A percentile compares a stretch with the other conserved stretches of the same genome.
Conservation (phyloP, 2,797 vertebrate species). For the Rousettus madagascariensis region DNA sequence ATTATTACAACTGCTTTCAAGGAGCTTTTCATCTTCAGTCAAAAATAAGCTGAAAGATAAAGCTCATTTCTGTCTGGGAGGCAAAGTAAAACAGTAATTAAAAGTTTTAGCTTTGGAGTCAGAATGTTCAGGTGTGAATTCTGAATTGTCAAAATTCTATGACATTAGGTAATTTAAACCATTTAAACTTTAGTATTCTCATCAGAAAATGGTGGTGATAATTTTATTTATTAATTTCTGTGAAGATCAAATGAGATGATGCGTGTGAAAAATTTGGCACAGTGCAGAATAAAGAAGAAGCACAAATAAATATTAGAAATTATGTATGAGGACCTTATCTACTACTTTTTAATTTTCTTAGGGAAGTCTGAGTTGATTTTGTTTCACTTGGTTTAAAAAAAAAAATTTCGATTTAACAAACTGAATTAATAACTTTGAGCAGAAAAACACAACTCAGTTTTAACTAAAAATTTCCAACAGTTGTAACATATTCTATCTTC, state of each 20-base stretch:
- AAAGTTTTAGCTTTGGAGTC: background rate
- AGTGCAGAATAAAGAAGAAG: background rate
- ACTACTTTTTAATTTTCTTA: background rate
- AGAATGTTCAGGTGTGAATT: background rate
- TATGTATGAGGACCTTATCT: background rate
- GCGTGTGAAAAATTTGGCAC: background rate
- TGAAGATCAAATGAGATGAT: background rate
- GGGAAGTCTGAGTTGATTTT: background rate
- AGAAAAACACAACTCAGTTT: conserved; percentile 28
- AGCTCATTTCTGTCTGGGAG: background rate
- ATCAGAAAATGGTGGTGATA: background rate
- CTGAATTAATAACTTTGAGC: conserved; percentile 28
- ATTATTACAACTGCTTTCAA: background rate
- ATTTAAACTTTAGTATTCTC: background rate
- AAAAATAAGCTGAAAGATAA: background rate
- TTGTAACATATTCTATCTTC: conserved; percentile 12
- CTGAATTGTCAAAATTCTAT: background rate
- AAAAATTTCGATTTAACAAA: background rate
- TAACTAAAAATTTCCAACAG: background rate
- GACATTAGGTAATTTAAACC: background rate
- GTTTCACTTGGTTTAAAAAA: background rate
- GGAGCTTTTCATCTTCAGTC: background rate
- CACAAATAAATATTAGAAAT: conserved; percentile 16
- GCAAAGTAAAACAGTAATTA: background rate
- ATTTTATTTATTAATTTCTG: background rate